Evolutionary conservation across 1,140 invertebrate species (phyloP).

Genomic region (Drosophila novamexicana): DNA sequence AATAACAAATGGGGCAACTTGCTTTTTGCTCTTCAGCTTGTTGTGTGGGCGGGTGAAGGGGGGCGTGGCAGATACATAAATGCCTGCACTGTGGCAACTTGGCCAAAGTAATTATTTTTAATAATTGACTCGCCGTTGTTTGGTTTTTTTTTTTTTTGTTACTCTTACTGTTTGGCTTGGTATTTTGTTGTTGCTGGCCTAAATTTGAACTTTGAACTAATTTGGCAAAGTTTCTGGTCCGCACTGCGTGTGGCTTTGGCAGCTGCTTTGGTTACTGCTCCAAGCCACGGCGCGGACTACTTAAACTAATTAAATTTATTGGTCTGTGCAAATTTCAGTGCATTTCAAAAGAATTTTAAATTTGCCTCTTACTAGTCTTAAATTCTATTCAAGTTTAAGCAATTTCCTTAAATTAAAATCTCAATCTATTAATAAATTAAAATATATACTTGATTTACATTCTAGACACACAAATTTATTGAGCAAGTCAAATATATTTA

Average conservation of each 20-base stretch:
- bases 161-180: constrained; percentile 1
- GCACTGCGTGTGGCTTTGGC: constrained; percentile 60
- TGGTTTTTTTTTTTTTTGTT: constrained; percentile 21
- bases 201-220: constrained; percentile 79
- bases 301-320: constrained; percentile 79
- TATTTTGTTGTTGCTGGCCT: constrained; percentile 31
- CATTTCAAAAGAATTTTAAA: constrained; percentile 19
- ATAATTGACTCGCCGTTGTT: constrained; percentile 74
- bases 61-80: constrained; percentile 49
- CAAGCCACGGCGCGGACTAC: constrained; percentile 58
- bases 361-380: neutral
- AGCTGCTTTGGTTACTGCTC: constrained; percentile 57
- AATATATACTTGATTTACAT: too few relatives aligned
- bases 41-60: neutral
- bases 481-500: neutral
- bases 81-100: constrained; percentile 54
- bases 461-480: too few relatives aligned
- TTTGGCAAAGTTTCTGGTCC: constrained; percentile 69
- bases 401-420: too few relatives aligned
- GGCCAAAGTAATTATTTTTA: constrained; percentile 82
- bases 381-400: neutral
- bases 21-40: constrained; percentile 34
- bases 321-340: constrained; percentile 40
- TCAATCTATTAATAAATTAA: too few relatives aligned
- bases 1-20: constrained; percentile 78